These are phyloP conservation scores for Andricus quercusramuli DNA, from an alignment of 2,888 invertebrate species.

Conservation along the genomic window DNA sequence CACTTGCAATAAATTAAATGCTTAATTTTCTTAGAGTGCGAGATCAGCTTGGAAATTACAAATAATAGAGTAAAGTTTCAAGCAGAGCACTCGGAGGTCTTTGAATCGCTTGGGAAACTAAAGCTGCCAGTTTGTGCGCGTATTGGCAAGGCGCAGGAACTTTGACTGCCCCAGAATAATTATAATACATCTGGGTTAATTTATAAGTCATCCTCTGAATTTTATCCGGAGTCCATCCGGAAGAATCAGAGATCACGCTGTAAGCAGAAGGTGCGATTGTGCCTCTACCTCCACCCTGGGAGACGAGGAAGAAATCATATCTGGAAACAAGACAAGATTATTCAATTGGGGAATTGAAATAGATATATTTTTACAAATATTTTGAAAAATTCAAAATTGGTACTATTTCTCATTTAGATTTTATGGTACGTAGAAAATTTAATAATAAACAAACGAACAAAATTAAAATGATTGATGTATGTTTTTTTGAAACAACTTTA, in stretches of 20 bases:
- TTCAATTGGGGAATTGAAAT: background rate
- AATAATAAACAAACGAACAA: too few species aligned
- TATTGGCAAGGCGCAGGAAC: conserved; percentile 97
- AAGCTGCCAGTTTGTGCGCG: conserved; percentile 95
- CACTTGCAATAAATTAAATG: background rate
- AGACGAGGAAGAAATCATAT: conserved; percentile 94
- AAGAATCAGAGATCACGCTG: conserved; percentile 89
- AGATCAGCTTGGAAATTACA: conserved; percentile 78
- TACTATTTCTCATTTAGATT: too few species aligned
- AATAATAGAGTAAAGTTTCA: conserved; percentile 84
- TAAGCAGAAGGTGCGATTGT: conserved; percentile 95
- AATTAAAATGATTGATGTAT: too few species aligned
- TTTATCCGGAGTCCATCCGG: conserved; percentile 85
- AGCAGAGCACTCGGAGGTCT: conserved; percentile 82
- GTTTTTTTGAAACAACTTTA: too few species aligned
- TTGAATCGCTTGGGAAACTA: conserved; percentile 91
- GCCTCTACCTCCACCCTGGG: conserved; percentile 92
- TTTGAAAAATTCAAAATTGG: too few species aligned
- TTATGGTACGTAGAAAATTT: too few species aligned
- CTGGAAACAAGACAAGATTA: background rate
- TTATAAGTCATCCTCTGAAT: conserved; percentile 93
- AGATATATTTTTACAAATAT: too few species aligned
- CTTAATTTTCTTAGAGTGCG: background rate
- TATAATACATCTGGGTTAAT: conserved; percentile 93
- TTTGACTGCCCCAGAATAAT: conserved; percentile 87